Conservation (phyloP, 2,797 vertebrate species). For the Pogonophryne albipinna region DNA sequence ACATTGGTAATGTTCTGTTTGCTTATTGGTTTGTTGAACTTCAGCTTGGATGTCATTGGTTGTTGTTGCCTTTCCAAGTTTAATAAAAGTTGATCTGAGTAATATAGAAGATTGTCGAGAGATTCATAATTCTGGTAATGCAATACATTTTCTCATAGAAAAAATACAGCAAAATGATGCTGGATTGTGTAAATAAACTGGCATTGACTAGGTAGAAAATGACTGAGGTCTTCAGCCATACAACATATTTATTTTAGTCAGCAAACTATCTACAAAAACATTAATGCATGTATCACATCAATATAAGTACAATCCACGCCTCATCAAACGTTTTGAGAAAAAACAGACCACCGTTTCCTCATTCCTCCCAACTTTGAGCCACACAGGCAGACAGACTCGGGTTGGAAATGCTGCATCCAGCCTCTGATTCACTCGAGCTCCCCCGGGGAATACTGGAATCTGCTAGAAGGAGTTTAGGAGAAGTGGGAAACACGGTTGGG, state of each 20-base stretch:
- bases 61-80: not conserved
- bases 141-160: not conserved
- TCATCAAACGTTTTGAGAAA: not conserved
- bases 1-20: not conserved
- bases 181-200: slow-evolving; percentile 1
- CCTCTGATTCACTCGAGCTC: slow-evolving; percentile 44
- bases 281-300: not conserved
- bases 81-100: not conserved
- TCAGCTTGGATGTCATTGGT: not conserved
- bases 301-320: not conserved
- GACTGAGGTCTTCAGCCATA: not conserved
- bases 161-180: no score
- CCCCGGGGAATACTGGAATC: slow-evolving; percentile 51
- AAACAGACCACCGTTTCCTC: slow-evolving; percentile 22
- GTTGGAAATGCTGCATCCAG: slow-evolving; percentile 38
- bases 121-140: not conserved
- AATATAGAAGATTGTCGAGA: not conserved
- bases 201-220: not conserved
- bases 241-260: not conserved
- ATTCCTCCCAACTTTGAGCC: slow-evolving; percentile 16
- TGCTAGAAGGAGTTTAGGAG: slow-evolving; percentile 24
- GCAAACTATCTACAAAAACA: not conserved
- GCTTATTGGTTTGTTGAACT: not conserved
- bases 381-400: slow-evolving; percentile 35
- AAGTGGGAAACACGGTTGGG: slow-evolving; percentile 40